Evolutionary conservation across 2,797 vertebrate species (phyloP).

Genomic region (Ctenopoma kingsleyae): DNA sequence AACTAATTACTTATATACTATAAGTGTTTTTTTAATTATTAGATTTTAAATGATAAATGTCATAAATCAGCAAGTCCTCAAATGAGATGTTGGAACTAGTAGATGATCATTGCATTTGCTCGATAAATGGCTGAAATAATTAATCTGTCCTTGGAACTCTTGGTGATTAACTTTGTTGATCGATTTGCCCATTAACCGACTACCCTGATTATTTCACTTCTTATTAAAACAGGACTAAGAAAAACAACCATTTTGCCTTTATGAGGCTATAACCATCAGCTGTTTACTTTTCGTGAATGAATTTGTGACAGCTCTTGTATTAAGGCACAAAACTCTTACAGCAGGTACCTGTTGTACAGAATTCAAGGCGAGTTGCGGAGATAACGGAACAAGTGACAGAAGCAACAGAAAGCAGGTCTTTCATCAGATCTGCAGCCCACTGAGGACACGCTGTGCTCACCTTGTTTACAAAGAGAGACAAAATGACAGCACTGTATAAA

Average conservation of each 20-base stretch:
- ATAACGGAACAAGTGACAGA: slow-evolving; percentile 20
- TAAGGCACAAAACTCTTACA: not conserved
- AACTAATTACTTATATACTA: not conserved
- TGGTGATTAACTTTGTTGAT: not conserved
- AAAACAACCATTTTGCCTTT: not conserved
- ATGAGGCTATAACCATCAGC: not conserved
- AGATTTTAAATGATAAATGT: too few relatives aligned
- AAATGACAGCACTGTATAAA: not conserved
- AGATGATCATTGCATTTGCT: not conserved
- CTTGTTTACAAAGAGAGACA: slow-evolving; percentile 18
- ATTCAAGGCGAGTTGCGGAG: slow-evolving; percentile 15
- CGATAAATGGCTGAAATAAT: not conserved
- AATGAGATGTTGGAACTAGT: not conserved
- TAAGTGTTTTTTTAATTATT: too few relatives aligned
- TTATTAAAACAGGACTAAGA: not conserved
- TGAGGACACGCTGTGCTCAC: slow-evolving; percentile 21
- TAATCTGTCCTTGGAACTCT: not conserved
- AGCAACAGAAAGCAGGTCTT: slow-evolving; percentile 13
- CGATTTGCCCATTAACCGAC: too few relatives aligned
- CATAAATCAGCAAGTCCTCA: not conserved
- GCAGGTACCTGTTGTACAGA: slow-evolving; percentile 38
- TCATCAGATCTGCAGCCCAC: slow-evolving; percentile 27
- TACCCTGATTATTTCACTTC: too few relatives aligned
- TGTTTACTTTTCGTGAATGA: not conserved
- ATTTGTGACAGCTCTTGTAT: not conserved